Conservation (phyloP, 1,140 invertebrate genomes). For the Heliothis virescens region DNA sequence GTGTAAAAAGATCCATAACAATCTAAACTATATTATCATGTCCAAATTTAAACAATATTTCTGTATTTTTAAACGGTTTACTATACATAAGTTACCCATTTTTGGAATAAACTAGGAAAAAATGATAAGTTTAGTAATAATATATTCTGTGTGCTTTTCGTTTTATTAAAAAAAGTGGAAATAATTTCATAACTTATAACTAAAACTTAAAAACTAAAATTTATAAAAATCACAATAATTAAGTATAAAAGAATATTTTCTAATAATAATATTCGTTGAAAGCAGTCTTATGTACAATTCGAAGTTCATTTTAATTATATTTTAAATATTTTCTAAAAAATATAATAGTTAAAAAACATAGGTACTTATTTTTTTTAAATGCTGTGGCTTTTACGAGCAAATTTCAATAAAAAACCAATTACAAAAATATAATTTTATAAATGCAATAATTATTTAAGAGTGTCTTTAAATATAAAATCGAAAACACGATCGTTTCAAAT, state of each 20-base stretch:
- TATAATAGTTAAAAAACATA: neutral
- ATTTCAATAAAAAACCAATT: too few relatives aligned
- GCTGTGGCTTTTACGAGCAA: neutral
- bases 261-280: conserved; percentile 30
- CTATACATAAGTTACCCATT: too few relatives aligned
- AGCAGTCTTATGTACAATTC: conserved; percentile 44
- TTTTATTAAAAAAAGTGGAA: neutral
- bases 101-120: too few relatives aligned
- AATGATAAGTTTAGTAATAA: too few relatives aligned
- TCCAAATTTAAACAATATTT: too few relatives aligned
- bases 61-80: too few relatives aligned
- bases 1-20: too few relatives aligned
- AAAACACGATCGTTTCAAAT: neutral
- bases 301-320: neutral
- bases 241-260: neutral
- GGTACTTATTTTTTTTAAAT: neutral
- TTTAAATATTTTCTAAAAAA: neutral
- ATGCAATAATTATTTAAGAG: neutral
- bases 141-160: neutral
- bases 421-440: neutral
- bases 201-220: neutral
- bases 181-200: neutral
- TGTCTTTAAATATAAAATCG: neutral
- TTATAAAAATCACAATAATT: conserved; percentile 7
- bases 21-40: too few relatives aligned